These are phyloP conservation scores for Patella depressa DNA, from an alignment of 2,888 invertebrate genomes.

Conservation along the genomic window DNA sequence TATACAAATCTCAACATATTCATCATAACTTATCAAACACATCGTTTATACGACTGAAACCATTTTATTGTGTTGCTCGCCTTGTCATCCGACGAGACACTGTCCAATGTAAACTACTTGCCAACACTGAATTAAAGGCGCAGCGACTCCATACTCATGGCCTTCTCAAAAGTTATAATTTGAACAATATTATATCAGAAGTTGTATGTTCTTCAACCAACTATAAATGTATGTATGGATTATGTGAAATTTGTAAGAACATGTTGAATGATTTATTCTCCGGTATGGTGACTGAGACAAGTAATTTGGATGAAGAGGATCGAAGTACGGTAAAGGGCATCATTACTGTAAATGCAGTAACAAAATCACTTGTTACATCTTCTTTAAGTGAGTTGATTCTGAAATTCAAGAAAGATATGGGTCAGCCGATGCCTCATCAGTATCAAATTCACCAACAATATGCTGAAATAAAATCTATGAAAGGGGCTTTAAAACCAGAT, in stretches of 20 bases:
- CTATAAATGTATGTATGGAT: constrained; percentile 19
- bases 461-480: constrained; percentile 13
- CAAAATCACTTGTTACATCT: constrained; percentile 8
- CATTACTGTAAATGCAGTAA: constrained; percentile 13
- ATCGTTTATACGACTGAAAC: constrained; percentile 25
- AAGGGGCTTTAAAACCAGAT: constrained; percentile 17
- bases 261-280: constrained; percentile 8
- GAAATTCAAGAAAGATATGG: background rate
- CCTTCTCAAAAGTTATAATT: too few relatives aligned
- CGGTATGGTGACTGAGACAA: background rate
- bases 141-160: constrained; percentile 12
- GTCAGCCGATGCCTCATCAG: constrained; percentile 17
- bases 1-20: constrained; percentile 21
- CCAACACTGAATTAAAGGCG: constrained; percentile 24
- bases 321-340: background rate
- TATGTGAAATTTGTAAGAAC: constrained; percentile 16
- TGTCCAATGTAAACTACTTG: constrained; percentile 22
- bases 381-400: constrained; percentile 8
- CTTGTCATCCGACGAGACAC: constrained; percentile 18
- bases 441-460: constrained; percentile 21
- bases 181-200: constrained; percentile 12
- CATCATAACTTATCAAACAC: constrained; percentile 21
- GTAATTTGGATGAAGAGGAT: background rate
- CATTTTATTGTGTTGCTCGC: constrained; percentile 23
- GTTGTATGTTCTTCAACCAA: constrained; percentile 10